These are phyloP conservation scores for Uria aalge DNA, from an alignment of 2,113 vertebrate genomes.

Conservation along the genomic window DNA sequence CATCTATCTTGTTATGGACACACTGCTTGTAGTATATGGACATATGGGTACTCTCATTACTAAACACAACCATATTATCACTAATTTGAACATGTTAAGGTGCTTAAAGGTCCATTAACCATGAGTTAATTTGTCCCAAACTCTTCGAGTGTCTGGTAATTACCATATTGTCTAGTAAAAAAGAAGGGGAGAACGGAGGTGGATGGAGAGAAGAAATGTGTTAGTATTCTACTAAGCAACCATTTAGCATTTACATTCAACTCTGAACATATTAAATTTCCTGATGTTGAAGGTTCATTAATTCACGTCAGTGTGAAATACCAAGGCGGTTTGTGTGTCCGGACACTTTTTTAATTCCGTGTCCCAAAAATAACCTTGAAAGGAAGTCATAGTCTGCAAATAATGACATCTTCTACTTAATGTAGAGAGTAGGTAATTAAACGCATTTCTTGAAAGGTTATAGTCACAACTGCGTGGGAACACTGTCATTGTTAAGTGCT, in stretches of 20 bases:
- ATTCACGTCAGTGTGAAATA: constrained; percentile 35
- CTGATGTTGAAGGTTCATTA: constrained; percentile 34
- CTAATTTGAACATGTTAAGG: not conserved
- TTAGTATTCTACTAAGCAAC: constrained; percentile 35
- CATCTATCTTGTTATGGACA: not conserved
- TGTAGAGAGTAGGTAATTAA: not conserved
- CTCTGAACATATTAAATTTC: not conserved
- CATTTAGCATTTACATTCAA: constrained; percentile 31
- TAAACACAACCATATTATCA: not conserved
- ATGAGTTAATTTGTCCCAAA: not conserved
- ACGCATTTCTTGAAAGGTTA: not conserved
- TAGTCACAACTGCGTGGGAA: not conserved
- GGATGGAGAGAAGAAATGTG: not conserved
- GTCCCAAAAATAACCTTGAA: constrained; percentile 34
- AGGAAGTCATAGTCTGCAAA: not conserved
- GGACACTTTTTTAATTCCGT: not conserved
- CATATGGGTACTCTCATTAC: not conserved
- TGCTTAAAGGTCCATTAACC: not conserved
- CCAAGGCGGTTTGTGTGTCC: not conserved
- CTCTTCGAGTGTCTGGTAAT: not conserved
- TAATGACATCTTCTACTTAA: not conserved
- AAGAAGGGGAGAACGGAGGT: not conserved
- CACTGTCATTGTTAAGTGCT: not conserved
- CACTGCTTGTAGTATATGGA: not conserved
- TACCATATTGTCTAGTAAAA: not conserved